phyloP scores from a whole-genome alignment of 2,797 vertebrate genomes.

The Acipenser transmontanus region DNA sequence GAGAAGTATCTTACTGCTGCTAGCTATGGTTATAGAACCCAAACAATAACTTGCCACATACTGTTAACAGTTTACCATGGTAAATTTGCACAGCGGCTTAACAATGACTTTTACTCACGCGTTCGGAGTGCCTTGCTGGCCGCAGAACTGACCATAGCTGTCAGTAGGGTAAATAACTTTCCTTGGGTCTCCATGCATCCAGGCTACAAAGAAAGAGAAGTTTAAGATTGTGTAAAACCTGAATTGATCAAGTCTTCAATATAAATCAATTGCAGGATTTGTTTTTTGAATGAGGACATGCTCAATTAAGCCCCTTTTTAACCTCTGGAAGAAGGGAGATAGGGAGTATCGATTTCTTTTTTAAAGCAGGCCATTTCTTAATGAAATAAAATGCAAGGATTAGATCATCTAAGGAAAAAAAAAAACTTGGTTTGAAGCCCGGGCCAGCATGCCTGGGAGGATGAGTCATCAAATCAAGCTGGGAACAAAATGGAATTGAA shows the following conservation, averaged over 20 bases:
- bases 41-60: too few species aligned
- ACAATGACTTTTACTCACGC: conserved; percentile 68
- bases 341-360: conserved; percentile 26
- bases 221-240: conserved; percentile 13
- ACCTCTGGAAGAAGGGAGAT: conserved; percentile 23
- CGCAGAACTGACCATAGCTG: conserved; percentile 90
- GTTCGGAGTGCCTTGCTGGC: conserved; percentile 78
- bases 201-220: conserved; percentile 64
- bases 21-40: too few species aligned
- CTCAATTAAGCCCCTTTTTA: conserved; percentile 16
- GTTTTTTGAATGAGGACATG: conserved; percentile 21
- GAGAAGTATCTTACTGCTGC: too few species aligned
- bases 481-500: too few species aligned
- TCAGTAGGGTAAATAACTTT: conserved; percentile 89
- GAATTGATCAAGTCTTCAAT: conserved; percentile 19
- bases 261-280: conserved; percentile 5
- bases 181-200: conserved; percentile 87
- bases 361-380: conserved; percentile 38
- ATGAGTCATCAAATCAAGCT: too few species aligned
- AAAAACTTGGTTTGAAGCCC: background rate
- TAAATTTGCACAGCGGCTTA: background rate
- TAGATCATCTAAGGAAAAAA: background rate
- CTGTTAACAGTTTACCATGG: too few species aligned
- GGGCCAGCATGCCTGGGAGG: background rate
- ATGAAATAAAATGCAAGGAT: conserved; percentile 27